Evolutionary conservation across 2,888 invertebrate genomes (phyloP).

Genomic region (Clostera curtula): DNA sequence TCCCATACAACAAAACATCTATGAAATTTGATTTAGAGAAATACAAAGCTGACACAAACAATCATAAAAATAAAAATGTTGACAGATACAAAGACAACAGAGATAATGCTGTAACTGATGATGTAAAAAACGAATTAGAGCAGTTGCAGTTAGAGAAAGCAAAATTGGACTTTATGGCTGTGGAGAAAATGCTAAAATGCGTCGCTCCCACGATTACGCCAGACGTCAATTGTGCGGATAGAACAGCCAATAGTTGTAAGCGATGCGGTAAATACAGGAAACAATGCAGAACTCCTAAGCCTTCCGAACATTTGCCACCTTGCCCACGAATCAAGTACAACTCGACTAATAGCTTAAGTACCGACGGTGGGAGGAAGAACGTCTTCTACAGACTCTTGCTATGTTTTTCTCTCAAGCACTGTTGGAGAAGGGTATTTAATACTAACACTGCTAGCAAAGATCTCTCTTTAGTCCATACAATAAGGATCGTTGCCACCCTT

Average conservation of each 20-base stretch:
- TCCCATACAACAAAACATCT: conserved; percentile 33
- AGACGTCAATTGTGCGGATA: conserved; percentile 52
- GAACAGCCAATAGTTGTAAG: conserved; percentile 43
- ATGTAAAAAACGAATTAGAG: conserved; percentile 26
- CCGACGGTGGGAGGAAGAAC: conserved; percentile 38
- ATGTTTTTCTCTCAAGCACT: conserved; percentile 58
- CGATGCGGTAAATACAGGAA: conserved; percentile 61
- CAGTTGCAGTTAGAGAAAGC: conserved; percentile 31
- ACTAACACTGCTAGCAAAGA: conserved; percentile 67
- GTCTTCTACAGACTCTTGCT: conserved; percentile 42
- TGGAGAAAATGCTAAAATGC: conserved; percentile 38
- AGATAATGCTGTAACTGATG: conserved; percentile 15
- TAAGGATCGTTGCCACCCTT: conserved; percentile 77
- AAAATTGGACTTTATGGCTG: conserved; percentile 39
- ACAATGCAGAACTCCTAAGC: conserved; percentile 43
- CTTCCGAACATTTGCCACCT: conserved; percentile 28
- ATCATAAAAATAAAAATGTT: conserved; percentile 22
- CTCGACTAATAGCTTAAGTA: conserved; percentile 45
- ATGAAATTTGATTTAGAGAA: conserved; percentile 55
- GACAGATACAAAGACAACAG: conserved; percentile 23
- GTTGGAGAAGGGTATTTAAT: conserved; percentile 57
- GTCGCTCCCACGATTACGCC: conserved; percentile 50
- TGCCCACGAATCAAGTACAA: conserved; percentile 50
- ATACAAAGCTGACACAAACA: conserved; percentile 36
- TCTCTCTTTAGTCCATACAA: conserved; percentile 72